Conservation (phyloP, 2,113 vertebrate species). For the Hirundichthys speculiger region DNA sequence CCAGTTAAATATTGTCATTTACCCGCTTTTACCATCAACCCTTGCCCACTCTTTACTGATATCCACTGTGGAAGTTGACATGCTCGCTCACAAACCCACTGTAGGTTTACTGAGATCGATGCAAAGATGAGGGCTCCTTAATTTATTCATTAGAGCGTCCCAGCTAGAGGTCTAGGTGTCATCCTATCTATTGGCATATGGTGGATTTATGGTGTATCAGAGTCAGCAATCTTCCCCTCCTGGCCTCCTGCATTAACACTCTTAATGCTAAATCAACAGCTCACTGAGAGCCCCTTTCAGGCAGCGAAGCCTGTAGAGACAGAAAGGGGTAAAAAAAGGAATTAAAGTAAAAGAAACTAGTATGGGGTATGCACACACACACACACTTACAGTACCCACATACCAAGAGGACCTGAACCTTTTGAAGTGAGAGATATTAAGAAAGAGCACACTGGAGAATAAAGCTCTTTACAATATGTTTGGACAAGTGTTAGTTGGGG, state of each 20-base stretch:
- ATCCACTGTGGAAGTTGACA: conserved; percentile 3
- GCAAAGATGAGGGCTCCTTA: conserved; percentile 54
- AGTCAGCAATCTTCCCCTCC: conserved; percentile 68
- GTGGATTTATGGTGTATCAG: conserved; percentile 64
- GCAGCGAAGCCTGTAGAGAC: conserved; percentile 57
- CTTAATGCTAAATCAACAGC: conserved; percentile 74
- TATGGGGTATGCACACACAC: conserved; percentile 2
- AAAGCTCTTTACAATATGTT: conserved; percentile 49
- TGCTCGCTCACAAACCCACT: conserved; percentile 11
- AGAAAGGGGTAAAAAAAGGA: conserved; percentile 9
- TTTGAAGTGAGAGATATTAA: conserved; percentile 56
- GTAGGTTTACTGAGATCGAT: conserved; percentile 49
- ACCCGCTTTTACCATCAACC: conserved; percentile 6
- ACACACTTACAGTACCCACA: conserved; percentile 7
- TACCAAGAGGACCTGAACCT: conserved; percentile 5
- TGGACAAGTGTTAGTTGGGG: conserved; percentile 59
- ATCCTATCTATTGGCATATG: conserved; percentile 69
- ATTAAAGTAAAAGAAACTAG: conserved; percentile 18
- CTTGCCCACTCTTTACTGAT: background rate
- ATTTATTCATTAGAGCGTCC: conserved; percentile 65
- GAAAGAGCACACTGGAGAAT: conserved; percentile 53
- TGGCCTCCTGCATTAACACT: conserved; percentile 59
- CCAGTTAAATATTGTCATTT: conserved; percentile 8
- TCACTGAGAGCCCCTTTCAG: conserved; percentile 53
- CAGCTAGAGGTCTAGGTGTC: conserved; percentile 67